phyloP scores from a whole-genome alignment of 2,888 invertebrate genomes.

The Endomychus coccineus region DNA sequence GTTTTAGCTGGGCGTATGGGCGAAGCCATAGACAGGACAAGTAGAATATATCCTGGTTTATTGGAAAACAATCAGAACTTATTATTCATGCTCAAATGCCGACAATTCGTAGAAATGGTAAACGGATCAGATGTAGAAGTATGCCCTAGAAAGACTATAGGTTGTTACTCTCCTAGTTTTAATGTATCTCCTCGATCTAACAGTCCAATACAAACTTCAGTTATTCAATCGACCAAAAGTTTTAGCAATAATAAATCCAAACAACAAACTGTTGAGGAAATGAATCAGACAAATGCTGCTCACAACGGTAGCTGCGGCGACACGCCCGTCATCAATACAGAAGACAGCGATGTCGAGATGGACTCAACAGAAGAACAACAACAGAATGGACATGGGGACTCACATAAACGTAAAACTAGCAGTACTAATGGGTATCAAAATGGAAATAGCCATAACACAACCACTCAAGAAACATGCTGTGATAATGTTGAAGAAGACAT shows the following conservation, averaged over 20 bases:
- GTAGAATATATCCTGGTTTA: conserved; percentile 86
- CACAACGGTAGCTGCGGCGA: conserved; percentile 43
- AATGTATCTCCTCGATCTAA: conserved; percentile 39
- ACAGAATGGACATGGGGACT: conserved; percentile 39
- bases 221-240: conserved; percentile 71
- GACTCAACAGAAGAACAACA: conserved; percentile 42
- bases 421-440: conserved; percentile 53
- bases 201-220: conserved; percentile 64
- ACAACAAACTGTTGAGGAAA: conserved; percentile 49
- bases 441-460: conserved; percentile 45
- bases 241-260: conserved; percentile 32
- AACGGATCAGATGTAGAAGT: conserved; percentile 79
- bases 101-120: conserved; percentile 99
- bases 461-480: conserved; percentile 44
- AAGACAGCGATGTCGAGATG: conserved; percentile 52
- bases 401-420: conserved; percentile 30
- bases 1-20: conserved; percentile 91
- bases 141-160: conserved; percentile 36
- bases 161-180: conserved; percentile 34
- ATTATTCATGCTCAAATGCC: conserved; percentile 91
- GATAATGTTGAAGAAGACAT: conserved; percentile 64
- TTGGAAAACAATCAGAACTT: conserved; percentile 86
- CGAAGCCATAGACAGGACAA: conserved; percentile 87
- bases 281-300: conserved; percentile 47
- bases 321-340: conserved; percentile 36